Evolutionary conservation across 1,140 invertebrate genomes (phyloP).

Genomic region (Bombus terrestris): DNA sequence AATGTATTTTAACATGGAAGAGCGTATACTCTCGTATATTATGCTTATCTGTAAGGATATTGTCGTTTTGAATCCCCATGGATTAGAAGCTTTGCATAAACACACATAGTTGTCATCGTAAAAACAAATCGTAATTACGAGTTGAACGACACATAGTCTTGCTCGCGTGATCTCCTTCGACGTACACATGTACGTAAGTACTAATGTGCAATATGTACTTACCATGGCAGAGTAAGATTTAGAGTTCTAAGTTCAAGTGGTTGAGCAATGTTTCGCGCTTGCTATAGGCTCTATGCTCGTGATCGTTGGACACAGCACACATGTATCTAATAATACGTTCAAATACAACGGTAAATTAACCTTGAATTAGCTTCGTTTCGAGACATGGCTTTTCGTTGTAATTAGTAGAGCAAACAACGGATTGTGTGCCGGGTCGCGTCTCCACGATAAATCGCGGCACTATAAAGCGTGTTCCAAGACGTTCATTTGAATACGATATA

Average conservation of each 20-base stretch:
- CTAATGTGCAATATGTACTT: neutral
- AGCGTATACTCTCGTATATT: neutral
- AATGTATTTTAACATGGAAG: conserved; percentile 14
- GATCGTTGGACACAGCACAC: conserved; percentile 45
- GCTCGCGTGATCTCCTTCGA: neutral
- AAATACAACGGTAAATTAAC: conserved; percentile 66
- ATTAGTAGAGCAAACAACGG: conserved; percentile 32
- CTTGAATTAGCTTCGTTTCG: conserved; percentile 45
- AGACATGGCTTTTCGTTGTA: conserved; percentile 28
- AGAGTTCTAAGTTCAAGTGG: conserved; percentile 67
- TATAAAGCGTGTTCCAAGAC: neutral
- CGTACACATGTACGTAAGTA: neutral
- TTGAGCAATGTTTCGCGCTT: conserved; percentile 54
- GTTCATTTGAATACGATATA: neutral
- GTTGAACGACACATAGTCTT: conserved; percentile 26
- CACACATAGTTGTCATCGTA: conserved; percentile 13
- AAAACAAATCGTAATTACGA: conserved; percentile 47
- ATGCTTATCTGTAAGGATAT: neutral
- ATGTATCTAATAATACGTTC: conserved; percentile 64
- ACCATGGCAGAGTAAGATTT: conserved; percentile 33
- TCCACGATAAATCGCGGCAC: conserved; percentile 7
- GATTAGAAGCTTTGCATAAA: conserved; percentile 16
- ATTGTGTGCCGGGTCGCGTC: conserved; percentile 1
- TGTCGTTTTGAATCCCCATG: neutral
- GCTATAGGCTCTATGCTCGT: conserved; percentile 22